Evolutionary conservation across 2,797 vertebrate genomes (phyloP).

Genomic region (Mico argentatus): DNA sequence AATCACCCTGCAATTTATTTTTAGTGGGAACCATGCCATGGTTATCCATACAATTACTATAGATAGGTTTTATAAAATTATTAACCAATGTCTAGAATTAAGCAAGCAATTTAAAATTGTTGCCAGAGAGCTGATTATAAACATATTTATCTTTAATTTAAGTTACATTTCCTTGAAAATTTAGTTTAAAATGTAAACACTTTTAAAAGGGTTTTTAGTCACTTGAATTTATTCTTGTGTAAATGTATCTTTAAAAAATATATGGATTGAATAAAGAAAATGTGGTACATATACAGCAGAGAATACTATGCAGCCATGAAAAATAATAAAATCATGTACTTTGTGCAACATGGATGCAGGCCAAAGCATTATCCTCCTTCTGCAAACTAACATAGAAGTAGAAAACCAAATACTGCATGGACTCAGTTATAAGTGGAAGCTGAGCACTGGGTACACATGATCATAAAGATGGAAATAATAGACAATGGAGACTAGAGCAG

Average conservation of each 20-base stretch:
- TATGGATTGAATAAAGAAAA: background rate
- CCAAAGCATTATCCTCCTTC: background rate
- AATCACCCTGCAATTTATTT: background rate
- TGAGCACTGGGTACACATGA: background rate
- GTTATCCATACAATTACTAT: background rate
- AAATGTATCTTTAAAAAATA: background rate
- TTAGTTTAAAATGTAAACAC: background rate
- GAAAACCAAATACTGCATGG: background rate
- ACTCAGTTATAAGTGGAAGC: background rate
- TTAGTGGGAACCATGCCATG: background rate
- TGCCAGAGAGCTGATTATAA: background rate
- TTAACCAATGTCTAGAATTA: background rate
- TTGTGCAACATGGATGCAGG: background rate
- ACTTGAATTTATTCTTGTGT: background rate
- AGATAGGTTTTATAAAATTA: background rate
- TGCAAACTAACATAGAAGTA: background rate
- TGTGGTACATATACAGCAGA: background rate
- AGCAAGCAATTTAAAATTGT: background rate
- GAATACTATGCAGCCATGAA: background rate
- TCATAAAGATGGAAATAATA: background rate
- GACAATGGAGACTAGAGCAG: background rate
- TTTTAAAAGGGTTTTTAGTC: background rate
- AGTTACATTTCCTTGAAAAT: background rate
- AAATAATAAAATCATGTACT: background rate
- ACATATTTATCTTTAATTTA: background rate